Evolutionary conservation across 2,113 vertebrate species (phyloP).

Genomic region (Poeciliopsis occidentalis): DNA sequence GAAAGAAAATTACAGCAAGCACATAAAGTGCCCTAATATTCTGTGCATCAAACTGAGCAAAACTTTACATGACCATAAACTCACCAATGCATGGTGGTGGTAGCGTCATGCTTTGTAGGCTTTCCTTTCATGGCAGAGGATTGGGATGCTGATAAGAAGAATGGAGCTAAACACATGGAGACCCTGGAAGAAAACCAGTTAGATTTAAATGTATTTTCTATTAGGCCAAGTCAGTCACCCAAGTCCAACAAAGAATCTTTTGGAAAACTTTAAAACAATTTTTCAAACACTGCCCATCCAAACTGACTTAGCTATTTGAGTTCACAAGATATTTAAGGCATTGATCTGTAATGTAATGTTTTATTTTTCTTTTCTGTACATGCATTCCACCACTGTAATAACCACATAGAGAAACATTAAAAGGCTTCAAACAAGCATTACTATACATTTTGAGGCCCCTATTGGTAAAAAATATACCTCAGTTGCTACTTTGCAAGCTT

Average conservation of each 20-base stretch:
- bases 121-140: background rate
- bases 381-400: background rate
- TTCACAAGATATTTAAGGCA: background rate
- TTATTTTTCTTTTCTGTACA: background rate
- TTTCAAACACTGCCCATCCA: background rate
- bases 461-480: conserved; percentile 5
- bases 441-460: background rate
- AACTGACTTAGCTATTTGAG: background rate
- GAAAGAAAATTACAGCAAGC: too few relatives aligned
- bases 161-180: background rate
- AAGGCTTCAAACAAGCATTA: background rate
- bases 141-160: background rate
- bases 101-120: background rate
- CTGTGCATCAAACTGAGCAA: too few relatives aligned
- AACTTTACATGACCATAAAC: too few relatives aligned
- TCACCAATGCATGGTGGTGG: too few relatives aligned
- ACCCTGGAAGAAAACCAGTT: background rate
- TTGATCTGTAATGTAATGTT: background rate
- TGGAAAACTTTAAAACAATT: background rate
- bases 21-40: too few relatives aligned
- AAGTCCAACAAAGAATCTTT: background rate
- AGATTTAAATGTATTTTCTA: background rate
- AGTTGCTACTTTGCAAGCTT: conserved; percentile 49
- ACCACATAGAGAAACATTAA: background rate
- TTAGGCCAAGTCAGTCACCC: background rate